phyloP scores from a whole-genome alignment of 2,113 vertebrate species.

The Siphamia tubifer region DNA sequence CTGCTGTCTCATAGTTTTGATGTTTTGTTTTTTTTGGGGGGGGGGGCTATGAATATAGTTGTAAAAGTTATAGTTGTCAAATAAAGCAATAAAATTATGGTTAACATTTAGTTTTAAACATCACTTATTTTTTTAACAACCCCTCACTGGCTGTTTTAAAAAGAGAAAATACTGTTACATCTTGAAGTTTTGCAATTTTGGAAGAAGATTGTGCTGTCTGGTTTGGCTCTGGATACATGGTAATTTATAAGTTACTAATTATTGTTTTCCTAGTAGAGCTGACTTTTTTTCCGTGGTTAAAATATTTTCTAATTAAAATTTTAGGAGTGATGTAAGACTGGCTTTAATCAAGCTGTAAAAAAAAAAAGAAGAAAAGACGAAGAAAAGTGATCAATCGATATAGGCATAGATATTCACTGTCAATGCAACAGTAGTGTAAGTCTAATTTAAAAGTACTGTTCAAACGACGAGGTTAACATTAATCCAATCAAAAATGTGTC shows the following conservation, averaged over 20 bases:
- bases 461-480: background rate
- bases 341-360: background rate
- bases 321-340: background rate
- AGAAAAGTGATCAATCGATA: background rate
- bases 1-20: too few species aligned
- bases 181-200: too few species aligned
- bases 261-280: background rate
- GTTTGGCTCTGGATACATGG: too few species aligned
- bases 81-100: too few species aligned
- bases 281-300: background rate
- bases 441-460: constrained; percentile 2
- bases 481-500: background rate
- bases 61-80: too few species aligned
- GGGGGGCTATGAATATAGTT: too few species aligned
- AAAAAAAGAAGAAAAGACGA: background rate
- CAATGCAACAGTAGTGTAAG: background rate
- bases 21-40: too few species aligned
- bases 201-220: too few species aligned
- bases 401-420: background rate
- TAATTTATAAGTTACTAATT: background rate
- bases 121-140: too few species aligned
- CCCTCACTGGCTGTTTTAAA: too few species aligned
- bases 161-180: too few species aligned
- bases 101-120: too few species aligned
- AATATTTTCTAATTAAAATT: background rate